phyloP scores from a whole-genome alignment of 2,113 vertebrate genomes.

The Coracopsis vasa region DNA sequence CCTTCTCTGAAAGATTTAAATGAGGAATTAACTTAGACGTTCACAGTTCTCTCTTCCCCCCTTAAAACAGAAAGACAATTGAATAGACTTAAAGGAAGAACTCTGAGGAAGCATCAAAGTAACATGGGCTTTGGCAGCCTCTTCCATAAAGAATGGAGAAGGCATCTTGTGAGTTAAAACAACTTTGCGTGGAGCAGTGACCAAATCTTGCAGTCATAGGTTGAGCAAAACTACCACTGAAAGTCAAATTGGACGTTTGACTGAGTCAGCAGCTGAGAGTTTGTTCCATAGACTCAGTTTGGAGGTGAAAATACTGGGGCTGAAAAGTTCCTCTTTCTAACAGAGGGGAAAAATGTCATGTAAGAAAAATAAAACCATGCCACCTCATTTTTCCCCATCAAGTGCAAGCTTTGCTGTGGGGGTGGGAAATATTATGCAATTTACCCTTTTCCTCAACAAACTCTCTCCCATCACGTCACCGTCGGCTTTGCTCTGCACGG shows the following conservation, averaged over 20 bases:
- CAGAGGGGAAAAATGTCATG: background rate
- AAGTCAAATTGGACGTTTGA: background rate
- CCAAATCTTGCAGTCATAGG: background rate
- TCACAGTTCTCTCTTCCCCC: background rate
- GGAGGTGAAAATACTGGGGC: background rate
- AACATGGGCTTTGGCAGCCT: background rate
- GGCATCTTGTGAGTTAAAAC: background rate
- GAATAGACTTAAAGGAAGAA: background rate
- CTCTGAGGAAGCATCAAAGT: background rate
- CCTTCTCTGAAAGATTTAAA: background rate
- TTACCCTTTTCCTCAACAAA: background rate
- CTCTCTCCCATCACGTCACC: background rate
- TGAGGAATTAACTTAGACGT: background rate
- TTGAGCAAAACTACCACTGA: background rate
- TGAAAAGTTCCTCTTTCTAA: constrained; percentile 26
- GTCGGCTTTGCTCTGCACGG: background rate
- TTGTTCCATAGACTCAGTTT: constrained; percentile 1
- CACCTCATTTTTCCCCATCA: constrained; percentile 1
- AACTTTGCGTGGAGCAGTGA: background rate
- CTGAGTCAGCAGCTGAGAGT: constrained; percentile 18
- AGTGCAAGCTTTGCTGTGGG: background rate
- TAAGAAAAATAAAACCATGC: background rate
- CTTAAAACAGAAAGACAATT: background rate
- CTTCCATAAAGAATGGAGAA: background rate
- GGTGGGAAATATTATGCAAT: constrained; percentile 5